phyloP scores from a whole-genome alignment of 2,888 invertebrate genomes.

The Hirudinaria manillensis region DNA sequence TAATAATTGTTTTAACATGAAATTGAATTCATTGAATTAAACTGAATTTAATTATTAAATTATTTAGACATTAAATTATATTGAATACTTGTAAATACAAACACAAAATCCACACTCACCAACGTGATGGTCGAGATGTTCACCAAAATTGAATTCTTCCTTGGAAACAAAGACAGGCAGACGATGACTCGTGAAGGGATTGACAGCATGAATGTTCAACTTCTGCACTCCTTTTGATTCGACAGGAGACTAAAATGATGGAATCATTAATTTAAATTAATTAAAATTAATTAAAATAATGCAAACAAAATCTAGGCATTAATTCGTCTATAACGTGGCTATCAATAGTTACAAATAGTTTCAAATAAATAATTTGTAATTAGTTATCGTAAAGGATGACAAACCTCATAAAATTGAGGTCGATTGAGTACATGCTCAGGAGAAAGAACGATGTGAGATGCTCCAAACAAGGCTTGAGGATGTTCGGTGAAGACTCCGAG shows the following conservation, averaged over 20 bases:
- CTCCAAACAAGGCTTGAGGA: slow-evolving; percentile 47
- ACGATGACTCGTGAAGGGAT: slow-evolving; percentile 46
- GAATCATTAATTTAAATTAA: too few species aligned
- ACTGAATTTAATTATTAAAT: too few species aligned
- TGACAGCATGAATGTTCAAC: slow-evolving; percentile 39
- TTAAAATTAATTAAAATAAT: too few species aligned
- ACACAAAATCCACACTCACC: slow-evolving; percentile 31
- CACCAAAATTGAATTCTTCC: slow-evolving; percentile 33
- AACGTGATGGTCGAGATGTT: slow-evolving; percentile 35
- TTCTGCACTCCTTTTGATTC: not conserved
- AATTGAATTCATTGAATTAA: too few species aligned
- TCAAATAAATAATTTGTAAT: too few species aligned
- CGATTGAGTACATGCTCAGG: slow-evolving; percentile 44
- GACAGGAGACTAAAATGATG: not conserved
- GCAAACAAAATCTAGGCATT: too few species aligned
- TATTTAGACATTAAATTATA: too few species aligned
- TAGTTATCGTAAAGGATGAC: not conserved
- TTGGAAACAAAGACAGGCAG: slow-evolving; percentile 46
- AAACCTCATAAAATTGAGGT: slow-evolving; percentile 37
- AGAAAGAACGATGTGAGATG: slow-evolving; percentile 46
- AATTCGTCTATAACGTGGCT: too few species aligned
- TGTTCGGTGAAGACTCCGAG: slow-evolving; percentile 46
- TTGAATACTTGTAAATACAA: slow-evolving; percentile 57
- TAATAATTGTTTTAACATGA: too few species aligned
- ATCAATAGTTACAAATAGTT: too few species aligned